These are phyloP conservation scores for Hypsopygia costalis DNA, from an alignment of 2,888 invertebrate genomes.

Conservation along the genomic window DNA sequence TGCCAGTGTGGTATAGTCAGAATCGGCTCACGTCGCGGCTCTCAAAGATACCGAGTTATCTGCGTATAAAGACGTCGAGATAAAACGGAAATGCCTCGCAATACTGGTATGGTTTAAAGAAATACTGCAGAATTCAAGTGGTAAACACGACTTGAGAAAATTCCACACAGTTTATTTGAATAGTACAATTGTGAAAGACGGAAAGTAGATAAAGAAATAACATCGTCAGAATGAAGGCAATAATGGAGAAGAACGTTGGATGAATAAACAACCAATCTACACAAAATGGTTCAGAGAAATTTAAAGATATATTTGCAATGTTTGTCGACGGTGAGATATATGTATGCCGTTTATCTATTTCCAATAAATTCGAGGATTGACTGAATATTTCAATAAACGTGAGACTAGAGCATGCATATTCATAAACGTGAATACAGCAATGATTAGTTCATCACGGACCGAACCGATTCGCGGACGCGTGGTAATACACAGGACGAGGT, in stretches of 20 bases:
- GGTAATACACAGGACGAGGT: neutral
- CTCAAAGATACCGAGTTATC: constrained; percentile 23
- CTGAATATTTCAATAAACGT: neutral
- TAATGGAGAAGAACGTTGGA: too few species aligned
- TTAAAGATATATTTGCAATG: too few species aligned
- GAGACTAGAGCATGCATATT: constrained; percentile 8
- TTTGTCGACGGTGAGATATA: too few species aligned
- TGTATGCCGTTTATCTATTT: too few species aligned
- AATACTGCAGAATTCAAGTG: constrained; percentile 2
- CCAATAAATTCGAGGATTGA: neutral
- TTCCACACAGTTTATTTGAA: neutral
- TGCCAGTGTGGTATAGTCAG: constrained; percentile 6
- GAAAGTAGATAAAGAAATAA: neutral
- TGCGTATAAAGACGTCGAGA: constrained; percentile 12
- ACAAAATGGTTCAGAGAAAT: too few species aligned
- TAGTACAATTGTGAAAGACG: neutral
- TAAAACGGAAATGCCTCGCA: constrained; percentile 11
- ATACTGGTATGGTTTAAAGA: neutral
- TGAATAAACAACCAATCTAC: too few species aligned
- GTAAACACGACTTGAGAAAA: neutral
- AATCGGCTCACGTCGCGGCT: constrained; percentile 19
- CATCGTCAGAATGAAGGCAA: neutral
- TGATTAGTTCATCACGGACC: constrained; percentile 3
- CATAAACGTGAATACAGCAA: constrained; percentile 2
- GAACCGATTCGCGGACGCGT: neutral